These are phyloP conservation scores for Drosophila funebris DNA, from an alignment of 1,140 invertebrate genomes.

Conservation along the genomic window DNA sequence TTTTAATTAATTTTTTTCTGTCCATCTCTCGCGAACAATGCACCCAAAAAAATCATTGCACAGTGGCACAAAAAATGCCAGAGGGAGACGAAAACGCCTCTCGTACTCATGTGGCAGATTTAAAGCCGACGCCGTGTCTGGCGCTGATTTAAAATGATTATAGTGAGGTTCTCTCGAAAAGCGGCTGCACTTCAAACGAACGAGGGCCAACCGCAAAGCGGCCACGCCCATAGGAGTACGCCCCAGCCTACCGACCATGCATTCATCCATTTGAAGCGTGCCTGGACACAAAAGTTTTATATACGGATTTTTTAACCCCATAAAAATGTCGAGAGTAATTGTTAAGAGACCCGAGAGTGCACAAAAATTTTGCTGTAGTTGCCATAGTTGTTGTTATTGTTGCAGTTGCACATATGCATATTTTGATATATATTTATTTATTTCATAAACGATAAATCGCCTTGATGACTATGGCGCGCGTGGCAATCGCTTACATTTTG, in stretches of 20 bases:
- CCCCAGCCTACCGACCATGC: not conserved
- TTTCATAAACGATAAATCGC: slow-evolving; percentile 8
- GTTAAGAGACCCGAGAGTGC: slow-evolving; percentile 15
- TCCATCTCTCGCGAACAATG: slow-evolving; percentile 22
- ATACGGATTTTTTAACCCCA: not conserved
- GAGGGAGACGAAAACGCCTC: not conserved
- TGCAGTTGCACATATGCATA: slow-evolving; percentile 19
- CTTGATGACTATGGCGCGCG: slow-evolving; percentile 5
- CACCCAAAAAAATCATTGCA: slow-evolving; percentile 20
- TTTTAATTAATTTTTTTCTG: slow-evolving; percentile 70
- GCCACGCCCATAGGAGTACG: slow-evolving; percentile 14
- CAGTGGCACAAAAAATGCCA: not conserved
- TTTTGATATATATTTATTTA: slow-evolving; percentile 19
- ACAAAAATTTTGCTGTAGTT: slow-evolving; percentile 12
- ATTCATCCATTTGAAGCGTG: slow-evolving; percentile 8
- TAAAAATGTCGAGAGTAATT: slow-evolving; percentile 35
- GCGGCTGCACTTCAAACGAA: slow-evolving; percentile 26
- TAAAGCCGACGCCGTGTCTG: slow-evolving; percentile 42
- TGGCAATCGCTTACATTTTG: slow-evolving; percentile 3
- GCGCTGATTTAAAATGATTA: slow-evolving; percentile 62
- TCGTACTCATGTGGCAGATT: not conserved
- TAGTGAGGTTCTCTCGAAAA: slow-evolving; percentile 8
- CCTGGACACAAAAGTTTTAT: slow-evolving; percentile 18
- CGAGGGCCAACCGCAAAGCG: slow-evolving; percentile 25
- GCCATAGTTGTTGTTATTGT: not conserved